These are phyloP conservation scores for Hylaeus anthracinus DNA, from an alignment of 1,140 invertebrate genomes.

Conservation along the genomic window DNA sequence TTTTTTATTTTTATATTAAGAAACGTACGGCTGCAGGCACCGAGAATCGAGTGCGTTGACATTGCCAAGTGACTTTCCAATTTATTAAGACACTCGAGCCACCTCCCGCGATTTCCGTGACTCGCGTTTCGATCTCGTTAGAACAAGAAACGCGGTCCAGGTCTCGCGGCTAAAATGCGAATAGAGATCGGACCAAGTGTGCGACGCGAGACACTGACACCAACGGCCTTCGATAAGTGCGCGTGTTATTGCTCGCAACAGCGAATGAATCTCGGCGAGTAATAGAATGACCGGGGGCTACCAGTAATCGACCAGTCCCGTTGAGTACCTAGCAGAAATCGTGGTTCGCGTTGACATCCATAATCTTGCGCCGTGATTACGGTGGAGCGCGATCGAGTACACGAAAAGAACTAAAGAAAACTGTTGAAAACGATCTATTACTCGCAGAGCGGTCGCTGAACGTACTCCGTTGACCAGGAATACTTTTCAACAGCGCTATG, in stretches of 20 bases:
- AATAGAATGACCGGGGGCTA: slow-evolving; percentile 9
- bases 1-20: too few species aligned
- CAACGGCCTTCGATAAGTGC: not conserved
- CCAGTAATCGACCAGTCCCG: slow-evolving; percentile 3
- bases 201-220: slow-evolving; percentile 1
- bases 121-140: not conserved
- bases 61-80: too few species aligned
- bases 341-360: slow-evolving; percentile 15
- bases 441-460: not conserved
- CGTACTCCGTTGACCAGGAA: too few species aligned
- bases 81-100: too few species aligned
- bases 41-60: too few species aligned
- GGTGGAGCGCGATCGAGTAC: not conserved
- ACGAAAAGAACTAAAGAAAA: not conserved
- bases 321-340: slow-evolving; percentile 15
- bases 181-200: slow-evolving; percentile 1
- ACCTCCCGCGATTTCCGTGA: too few species aligned
- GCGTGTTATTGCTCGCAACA: slow-evolving; percentile 6
- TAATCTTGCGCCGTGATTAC: not conserved
- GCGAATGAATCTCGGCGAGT: slow-evolving; percentile 27
- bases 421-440: not conserved
- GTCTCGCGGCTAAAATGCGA: not conserved
- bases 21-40: too few species aligned
- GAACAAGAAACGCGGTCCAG: not conserved
- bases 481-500: too few species aligned